Evolutionary conservation across 2,113 vertebrate species (phyloP).

Genomic region (Mastomys natalensis): DNA sequence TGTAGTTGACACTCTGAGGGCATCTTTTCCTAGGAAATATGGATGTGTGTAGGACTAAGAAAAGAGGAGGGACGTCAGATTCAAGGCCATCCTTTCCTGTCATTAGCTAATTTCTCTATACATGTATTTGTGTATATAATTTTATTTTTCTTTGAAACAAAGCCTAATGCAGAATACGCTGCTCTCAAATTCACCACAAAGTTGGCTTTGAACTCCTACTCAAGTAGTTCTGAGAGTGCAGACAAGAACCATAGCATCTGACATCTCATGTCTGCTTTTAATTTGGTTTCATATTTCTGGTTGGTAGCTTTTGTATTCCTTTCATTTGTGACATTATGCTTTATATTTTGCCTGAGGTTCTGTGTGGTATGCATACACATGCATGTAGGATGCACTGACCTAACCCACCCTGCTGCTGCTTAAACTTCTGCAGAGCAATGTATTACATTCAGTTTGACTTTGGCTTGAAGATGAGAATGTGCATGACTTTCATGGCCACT

Average conservation of each 20-base stretch:
- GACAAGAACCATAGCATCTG: not conserved
- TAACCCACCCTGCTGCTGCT: not conserved
- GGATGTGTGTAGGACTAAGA: not conserved
- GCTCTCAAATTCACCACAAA: not conserved
- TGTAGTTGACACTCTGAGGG: not conserved
- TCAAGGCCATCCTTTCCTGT: not conserved
- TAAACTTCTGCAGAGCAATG: not conserved
- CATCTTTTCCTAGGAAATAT: not conserved
- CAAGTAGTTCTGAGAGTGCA: not conserved
- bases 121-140: not conserved
- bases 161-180: not conserved
- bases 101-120: not conserved
- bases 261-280: not conserved
- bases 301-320: not conserved
- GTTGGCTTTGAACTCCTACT: not conserved
- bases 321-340: not conserved
- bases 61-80: not conserved
- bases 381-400: not conserved
- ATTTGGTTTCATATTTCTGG: constrained; percentile 30
- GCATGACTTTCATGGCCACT: not conserved
- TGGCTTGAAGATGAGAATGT: not conserved
- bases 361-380: not conserved
- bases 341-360: not conserved
- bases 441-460: not conserved
- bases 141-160: not conserved